Conservation (phyloP, 23 tunicate genomes). For the Trididemnum nubilum region DNA sequence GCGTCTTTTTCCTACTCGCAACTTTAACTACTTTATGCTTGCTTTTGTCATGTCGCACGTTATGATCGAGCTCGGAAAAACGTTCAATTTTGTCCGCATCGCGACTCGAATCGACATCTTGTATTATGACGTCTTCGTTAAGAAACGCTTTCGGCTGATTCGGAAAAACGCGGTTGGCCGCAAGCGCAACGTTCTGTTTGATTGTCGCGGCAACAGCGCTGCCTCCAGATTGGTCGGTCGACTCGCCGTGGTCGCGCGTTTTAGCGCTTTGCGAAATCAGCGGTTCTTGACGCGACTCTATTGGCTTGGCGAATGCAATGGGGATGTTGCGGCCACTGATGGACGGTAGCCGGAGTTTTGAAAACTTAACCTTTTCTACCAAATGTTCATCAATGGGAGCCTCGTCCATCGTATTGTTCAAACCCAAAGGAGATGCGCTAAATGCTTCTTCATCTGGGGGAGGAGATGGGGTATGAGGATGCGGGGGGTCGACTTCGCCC, state of each 20-base stretch:
- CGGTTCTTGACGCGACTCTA: background rate
- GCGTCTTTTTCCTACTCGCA: background rate
- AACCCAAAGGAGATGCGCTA: background rate
- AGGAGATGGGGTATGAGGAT: conserved; percentile 64
- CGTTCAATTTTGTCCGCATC: background rate
- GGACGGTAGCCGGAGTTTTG: background rate
- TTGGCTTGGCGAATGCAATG: background rate
- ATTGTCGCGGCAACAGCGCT: too few relatives aligned
- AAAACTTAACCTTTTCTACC: background rate
- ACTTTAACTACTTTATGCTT: background rate
- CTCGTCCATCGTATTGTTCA: background rate
- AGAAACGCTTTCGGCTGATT: background rate
- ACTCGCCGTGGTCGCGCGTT: background rate
- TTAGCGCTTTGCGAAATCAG: background rate
- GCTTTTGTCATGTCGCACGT: background rate
- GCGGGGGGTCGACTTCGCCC: conserved; percentile 17
- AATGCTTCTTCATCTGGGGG: conserved; percentile 46
- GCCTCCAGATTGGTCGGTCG: background rate
- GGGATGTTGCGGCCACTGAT: background rate
- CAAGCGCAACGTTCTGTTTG: too few relatives aligned
- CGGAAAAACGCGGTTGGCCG: background rate
- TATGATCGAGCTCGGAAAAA: background rate
- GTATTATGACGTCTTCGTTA: background rate
- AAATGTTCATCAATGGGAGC: background rate
- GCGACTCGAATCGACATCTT: background rate